Evolutionary conservation across 2,797 vertebrate genomes (phyloP).

Genomic region (Tolypeutes matacus): DNA sequence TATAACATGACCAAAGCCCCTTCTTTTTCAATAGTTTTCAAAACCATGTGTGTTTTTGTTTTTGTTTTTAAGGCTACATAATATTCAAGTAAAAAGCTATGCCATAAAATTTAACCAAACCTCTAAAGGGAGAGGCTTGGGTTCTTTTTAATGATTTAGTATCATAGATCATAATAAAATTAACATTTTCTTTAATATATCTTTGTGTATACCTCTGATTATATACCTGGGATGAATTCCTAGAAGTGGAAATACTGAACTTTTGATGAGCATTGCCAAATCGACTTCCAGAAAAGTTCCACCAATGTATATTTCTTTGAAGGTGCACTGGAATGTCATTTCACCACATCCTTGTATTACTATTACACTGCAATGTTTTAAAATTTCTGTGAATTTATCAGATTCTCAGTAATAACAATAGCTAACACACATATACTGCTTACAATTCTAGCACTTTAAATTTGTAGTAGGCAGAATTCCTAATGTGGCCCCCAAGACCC

Average conservation of each 20-base stretch:
- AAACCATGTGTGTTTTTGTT: neutral
- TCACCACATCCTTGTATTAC: neutral
- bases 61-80: slow-evolving; percentile 6
- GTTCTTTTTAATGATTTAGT: neutral
- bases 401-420: slow-evolving; percentile 14
- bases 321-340: neutral
- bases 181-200: neutral
- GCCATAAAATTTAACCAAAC: neutral
- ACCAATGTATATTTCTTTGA: slow-evolving; percentile 16
- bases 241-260: neutral
- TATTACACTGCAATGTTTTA: neutral
- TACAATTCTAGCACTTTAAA: neutral
- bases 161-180: slow-evolving; percentile 26
- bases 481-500: neutral
- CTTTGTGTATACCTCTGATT: neutral
- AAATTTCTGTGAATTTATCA: neutral
- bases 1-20: neutral
- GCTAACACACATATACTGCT: neutral
- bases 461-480: neutral
- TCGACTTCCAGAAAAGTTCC: neutral
- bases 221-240: slow-evolving; percentile 14
- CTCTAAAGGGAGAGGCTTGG: neutral
- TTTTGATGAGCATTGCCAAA: neutral
- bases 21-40: slow-evolving; percentile 13
- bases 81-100: neutral